Percentiles rank a stretch among this genome's conserved stretches.
These are phyloP conservation scores for Cranoglanis bouderius DNA, from an alignment of 2,113 vertebrate genomes.

Conservation along the genomic window DNA sequence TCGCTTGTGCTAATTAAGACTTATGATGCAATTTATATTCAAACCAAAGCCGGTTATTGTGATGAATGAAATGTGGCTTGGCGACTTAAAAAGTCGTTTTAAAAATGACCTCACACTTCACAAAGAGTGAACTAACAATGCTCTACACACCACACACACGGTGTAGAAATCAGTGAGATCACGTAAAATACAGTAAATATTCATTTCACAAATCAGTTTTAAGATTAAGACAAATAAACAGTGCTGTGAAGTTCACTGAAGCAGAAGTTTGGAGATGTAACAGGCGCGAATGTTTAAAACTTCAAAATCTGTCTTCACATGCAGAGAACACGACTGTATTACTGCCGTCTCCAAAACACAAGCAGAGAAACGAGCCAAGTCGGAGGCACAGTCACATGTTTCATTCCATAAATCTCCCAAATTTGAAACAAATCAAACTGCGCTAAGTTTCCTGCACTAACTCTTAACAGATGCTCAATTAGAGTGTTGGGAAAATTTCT, in stretches of 20 bases:
- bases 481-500: background rate
- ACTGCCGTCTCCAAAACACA: conserved; percentile 16
- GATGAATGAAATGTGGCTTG: background rate
- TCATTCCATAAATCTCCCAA: conserved; percentile 2
- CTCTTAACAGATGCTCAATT: background rate
- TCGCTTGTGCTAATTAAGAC: background rate
- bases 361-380: background rate
- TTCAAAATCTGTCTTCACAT: background rate
- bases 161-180: background rate
- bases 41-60: background rate
- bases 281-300: conserved; percentile 6
- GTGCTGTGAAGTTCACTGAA: background rate
- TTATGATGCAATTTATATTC: background rate
- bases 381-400: background rate
- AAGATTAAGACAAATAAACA: background rate
- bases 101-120: background rate
- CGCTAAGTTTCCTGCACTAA: background rate
- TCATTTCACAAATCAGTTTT: background rate
- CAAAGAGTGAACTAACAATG: background rate
- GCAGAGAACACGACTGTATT: background rate
- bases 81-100: background rate
- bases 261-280: background rate
- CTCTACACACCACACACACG: background rate
- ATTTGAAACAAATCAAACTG: background rate
- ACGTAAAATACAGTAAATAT: background rate